Percentiles rank a stretch among this genome's conserved stretches.
phyloP scores from a whole-genome alignment of 2,797 vertebrate genomes.

The Gobionotothen gibberifrons region DNA sequence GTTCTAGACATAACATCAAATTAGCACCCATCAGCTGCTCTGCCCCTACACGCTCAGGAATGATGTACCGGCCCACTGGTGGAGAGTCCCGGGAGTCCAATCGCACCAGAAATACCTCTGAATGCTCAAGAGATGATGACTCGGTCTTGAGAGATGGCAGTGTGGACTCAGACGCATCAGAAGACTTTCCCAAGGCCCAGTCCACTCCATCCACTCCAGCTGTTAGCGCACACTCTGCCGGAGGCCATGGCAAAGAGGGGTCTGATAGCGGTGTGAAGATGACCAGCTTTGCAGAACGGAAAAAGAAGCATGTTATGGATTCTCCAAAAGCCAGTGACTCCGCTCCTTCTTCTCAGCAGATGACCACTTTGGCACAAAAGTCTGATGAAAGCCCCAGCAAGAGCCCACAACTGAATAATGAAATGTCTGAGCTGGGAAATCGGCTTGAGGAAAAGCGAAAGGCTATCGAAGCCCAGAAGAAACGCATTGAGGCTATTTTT shows the following conservation, averaged over 20 bases:
- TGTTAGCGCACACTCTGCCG: conserved; percentile 53
- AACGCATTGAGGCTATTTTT: conserved; percentile 94
- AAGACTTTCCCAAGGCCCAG: conserved; percentile 85
- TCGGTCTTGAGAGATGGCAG: conserved; percentile 88
- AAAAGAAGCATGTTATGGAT: conserved; percentile 85
- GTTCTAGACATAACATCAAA: conserved; percentile 65
- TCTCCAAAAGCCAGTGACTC: conserved; percentile 66
- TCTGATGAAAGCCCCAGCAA: conserved; percentile 82
- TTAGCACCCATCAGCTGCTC: conserved; percentile 77
- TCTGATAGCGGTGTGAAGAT: conserved; percentile 89
- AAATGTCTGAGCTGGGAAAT: conserved; percentile 90
- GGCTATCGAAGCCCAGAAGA: conserved; percentile 95
- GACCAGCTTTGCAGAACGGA: conserved; percentile 93
- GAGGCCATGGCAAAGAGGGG: conserved; percentile 62
- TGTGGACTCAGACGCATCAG: conserved; percentile 88
- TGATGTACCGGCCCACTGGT: conserved; percentile 71
- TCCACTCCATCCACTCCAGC: conserved; percentile 78
- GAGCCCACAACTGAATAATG: conserved; percentile 88
- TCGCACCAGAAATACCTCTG: conserved; percentile 80
- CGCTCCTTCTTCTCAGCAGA: conserved; percentile 54
- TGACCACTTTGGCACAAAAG: conserved; percentile 79
- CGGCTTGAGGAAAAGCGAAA: conserved; percentile 92
- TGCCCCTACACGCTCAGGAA: conserved; percentile 81
- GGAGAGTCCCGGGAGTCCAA: conserved; percentile 65
- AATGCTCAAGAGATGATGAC: conserved; percentile 88